Evolutionary conservation across 1,140 invertebrate genomes (phyloP).

Genomic region (Rhopalosiphum maidis): DNA sequence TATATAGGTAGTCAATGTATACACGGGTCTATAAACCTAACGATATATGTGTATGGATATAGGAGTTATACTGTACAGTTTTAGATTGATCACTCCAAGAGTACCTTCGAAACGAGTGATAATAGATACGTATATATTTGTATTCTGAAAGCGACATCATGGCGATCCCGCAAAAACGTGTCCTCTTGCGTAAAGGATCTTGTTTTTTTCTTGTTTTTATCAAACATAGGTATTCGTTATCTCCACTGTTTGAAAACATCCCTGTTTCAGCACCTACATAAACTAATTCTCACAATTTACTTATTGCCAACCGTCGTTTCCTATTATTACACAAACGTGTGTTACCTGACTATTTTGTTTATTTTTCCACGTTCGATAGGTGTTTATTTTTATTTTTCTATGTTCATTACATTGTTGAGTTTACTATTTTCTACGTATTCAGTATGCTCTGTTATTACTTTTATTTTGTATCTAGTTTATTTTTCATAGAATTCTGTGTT

Average conservation of each 20-base stretch:
- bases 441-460: too few species aligned
- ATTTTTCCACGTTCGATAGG: neutral
- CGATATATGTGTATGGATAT: neutral
- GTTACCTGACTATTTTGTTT: neutral
- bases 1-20: neutral
- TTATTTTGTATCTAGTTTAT: too few species aligned
- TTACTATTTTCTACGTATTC: neutral
- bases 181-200: neutral
- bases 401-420: neutral
- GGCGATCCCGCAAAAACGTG: conserved; percentile 13
- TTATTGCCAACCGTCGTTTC: neutral
- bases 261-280: neutral
- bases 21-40: neutral
- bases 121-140: neutral
- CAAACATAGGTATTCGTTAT: neutral
- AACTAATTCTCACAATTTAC: neutral
- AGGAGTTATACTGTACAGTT: neutral
- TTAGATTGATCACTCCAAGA: neutral
- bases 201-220: neutral
- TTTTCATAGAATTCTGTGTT: neutral
- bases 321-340: neutral
- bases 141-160: neutral
- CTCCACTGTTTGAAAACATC: too few species aligned
- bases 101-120: conserved; percentile 1
- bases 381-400: neutral